Evolutionary conservation across 64 coral and sea anemone genomes (phyloP).

Genomic region (Actinia tenebrosa): DNA sequence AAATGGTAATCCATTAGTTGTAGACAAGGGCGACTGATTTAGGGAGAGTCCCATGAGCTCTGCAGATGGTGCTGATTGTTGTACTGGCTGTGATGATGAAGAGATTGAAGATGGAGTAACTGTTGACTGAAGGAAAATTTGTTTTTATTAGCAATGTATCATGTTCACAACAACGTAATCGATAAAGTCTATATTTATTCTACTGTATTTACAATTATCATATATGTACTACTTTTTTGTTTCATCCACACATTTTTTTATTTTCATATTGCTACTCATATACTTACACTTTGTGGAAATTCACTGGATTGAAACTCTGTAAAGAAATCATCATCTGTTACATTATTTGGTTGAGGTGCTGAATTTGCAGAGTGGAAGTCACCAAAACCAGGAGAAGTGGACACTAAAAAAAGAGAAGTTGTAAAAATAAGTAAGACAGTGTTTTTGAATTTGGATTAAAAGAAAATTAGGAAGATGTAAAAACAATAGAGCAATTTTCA

Average conservation of each 20-base stretch:
- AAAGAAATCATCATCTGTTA: constrained; percentile 44
- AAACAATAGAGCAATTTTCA: too few relatives aligned
- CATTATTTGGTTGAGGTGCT: constrained; percentile 24
- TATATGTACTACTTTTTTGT: too few relatives aligned
- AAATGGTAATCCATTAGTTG: not conserved
- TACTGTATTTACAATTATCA: too few relatives aligned
- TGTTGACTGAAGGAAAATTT: not conserved
- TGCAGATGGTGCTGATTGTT: constrained; percentile 11
- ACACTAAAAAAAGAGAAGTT: not conserved
- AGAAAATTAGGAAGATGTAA: too few relatives aligned
- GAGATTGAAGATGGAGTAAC: not conserved
- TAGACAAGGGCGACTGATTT: not conserved
- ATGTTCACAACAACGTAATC: too few relatives aligned
- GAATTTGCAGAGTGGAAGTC: constrained; percentile 44
- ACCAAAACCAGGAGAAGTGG: constrained; percentile 41
- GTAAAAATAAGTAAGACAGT: not conserved
- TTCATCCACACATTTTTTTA: too few relatives aligned
- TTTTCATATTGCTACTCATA: not conserved
- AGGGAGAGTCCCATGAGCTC: constrained; percentile 12
- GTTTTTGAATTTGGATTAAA: too few relatives aligned
- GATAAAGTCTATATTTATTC: too few relatives aligned
- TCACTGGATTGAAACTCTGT: constrained; percentile 31
- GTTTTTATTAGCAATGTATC: not conserved
- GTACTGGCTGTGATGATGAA: not conserved
- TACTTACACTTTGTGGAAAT: constrained; percentile 31